Conservation (phyloP, 2,888 invertebrate species). For the Cremastinae sp. region DNA sequence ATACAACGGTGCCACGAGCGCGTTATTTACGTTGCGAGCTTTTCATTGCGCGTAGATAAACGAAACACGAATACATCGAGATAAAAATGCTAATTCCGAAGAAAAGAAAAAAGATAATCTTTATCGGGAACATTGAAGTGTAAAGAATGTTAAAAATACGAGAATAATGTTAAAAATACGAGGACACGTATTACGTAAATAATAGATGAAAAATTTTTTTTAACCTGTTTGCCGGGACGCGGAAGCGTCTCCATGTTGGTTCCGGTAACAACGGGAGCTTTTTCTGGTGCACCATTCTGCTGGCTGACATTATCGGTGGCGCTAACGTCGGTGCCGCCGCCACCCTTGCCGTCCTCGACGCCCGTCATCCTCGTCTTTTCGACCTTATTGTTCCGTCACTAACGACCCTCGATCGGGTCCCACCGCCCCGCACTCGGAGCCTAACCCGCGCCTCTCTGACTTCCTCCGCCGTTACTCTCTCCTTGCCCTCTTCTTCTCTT, state of each 20-base stretch:
- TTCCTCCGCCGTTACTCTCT: conserved; percentile 37
- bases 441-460: conserved; percentile 53
- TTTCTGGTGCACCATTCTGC: conserved; percentile 81
- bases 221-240: conserved; percentile 83
- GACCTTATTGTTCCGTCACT: conserved; percentile 60
- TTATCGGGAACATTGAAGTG: too few relatives aligned
- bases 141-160: too few relatives aligned
- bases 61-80: neutral
- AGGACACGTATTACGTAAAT: neutral
- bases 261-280: conserved; percentile 84
- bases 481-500: conserved; percentile 14
- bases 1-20: neutral
- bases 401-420: conserved; percentile 60
- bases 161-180: too few relatives aligned
- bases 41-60: conserved; percentile 1
- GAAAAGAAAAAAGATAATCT: neutral
- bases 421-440: conserved; percentile 58
- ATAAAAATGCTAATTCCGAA: neutral
- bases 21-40: conserved; percentile 12
- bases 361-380: conserved; percentile 75
- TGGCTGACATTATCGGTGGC: conserved; percentile 84
- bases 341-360: conserved; percentile 76
- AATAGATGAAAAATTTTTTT: neutral
- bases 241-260: conserved; percentile 84
- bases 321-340: conserved; percentile 78